phyloP scores from a whole-genome alignment of 2,888 invertebrate genomes.

The Caenorhabditis macrosperma region DNA sequence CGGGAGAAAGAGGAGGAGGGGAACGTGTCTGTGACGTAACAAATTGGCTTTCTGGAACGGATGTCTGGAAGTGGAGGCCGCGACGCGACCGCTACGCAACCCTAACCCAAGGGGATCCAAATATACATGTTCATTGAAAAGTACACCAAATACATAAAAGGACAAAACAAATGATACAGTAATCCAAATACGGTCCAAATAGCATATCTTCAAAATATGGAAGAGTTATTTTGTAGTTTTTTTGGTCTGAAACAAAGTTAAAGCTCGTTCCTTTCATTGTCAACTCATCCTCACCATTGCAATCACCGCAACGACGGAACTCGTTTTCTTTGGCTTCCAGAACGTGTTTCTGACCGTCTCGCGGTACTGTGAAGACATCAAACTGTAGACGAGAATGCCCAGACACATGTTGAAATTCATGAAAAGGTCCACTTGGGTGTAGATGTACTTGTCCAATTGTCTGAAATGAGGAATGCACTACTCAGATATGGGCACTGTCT shows the following conservation, averaged over 20 bases:
- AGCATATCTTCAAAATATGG: no score
- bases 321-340: not conserved
- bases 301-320: not conserved
- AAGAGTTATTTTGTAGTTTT: no score
- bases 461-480: not conserved
- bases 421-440: slow-evolving; percentile 43
- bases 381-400: slow-evolving; percentile 43
- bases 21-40: not conserved
- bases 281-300: slow-evolving; percentile 1
- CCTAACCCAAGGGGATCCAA: no score
- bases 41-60: not conserved
- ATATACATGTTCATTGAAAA: no score
- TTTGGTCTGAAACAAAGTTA: no score
- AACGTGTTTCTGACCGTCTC: slow-evolving; percentile 16
- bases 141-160: no score
- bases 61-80: no score
- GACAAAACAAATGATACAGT: no score
- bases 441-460: slow-evolving; percentile 39
- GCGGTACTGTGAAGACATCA: slow-evolving; percentile 46
- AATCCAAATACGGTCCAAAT: no score
- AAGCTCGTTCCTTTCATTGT: not conserved
- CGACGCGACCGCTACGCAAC: no score
- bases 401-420: slow-evolving; percentile 42
- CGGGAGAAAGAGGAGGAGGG: not conserved
- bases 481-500: not conserved